phyloP scores from a whole-genome alignment of 1,140 invertebrate species.

The Hydropsyche tenuis region DNA sequence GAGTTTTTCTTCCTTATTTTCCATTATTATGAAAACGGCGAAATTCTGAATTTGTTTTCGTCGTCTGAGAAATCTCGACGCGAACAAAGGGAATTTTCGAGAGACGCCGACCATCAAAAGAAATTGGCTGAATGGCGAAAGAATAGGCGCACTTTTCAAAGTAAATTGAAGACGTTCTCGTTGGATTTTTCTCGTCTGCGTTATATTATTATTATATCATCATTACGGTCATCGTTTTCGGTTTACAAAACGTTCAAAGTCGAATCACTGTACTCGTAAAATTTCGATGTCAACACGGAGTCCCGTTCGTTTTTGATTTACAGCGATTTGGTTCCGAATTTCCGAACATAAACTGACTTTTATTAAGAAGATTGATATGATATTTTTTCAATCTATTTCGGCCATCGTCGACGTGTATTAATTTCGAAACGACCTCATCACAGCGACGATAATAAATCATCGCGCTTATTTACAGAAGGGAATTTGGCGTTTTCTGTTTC shows the following conservation, averaged over 20 bases:
- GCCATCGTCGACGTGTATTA: background rate
- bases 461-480: background rate
- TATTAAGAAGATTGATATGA: too few species aligned
- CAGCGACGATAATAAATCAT: background rate
- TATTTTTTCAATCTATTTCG: too few species aligned
- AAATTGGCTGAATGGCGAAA: background rate
- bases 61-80: background rate
- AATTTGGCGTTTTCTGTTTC: background rate
- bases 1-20: too few species aligned
- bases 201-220: too few species aligned
- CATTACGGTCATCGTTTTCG: too few species aligned
- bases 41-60: background rate
- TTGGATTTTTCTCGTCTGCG: too few species aligned
- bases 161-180: slow-evolving; percentile 7
- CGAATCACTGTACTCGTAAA: too few species aligned
- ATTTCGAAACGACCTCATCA: background rate
- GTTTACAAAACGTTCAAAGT: too few species aligned
- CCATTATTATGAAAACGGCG: too few species aligned
- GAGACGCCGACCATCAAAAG: background rate
- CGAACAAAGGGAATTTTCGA: background rate
- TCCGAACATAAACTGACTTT: background rate
- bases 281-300: too few species aligned
- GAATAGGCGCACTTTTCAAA: background rate
- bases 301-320: too few species aligned
- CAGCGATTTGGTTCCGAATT: background rate